Evolutionary conservation across 1,140 invertebrate genomes (phyloP).

Genomic region (Drepana arcuata): DNA sequence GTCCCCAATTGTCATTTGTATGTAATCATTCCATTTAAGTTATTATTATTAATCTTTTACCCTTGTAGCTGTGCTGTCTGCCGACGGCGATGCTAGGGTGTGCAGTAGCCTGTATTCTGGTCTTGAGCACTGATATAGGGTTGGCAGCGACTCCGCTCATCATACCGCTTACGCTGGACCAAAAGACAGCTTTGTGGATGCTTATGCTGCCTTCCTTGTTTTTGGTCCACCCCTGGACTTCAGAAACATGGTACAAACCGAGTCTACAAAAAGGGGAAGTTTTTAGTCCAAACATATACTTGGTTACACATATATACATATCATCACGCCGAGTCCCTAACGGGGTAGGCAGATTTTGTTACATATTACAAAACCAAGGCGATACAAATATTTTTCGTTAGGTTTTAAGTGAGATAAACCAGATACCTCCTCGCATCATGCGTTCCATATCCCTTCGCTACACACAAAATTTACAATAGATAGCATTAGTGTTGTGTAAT

Average conservation of each 20-base stretch:
- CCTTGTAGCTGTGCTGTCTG: constrained; percentile 83
- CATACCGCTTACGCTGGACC: constrained; percentile 81
- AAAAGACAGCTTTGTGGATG: constrained; percentile 76
- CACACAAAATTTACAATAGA: too few relatives aligned
- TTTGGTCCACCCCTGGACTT: constrained; percentile 80
- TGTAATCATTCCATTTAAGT: not conserved
- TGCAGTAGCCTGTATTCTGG: constrained; percentile 86
- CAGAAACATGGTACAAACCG: constrained; percentile 82
- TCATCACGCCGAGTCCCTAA: too few relatives aligned
- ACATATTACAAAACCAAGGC: too few relatives aligned
- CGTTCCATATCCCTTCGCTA: too few relatives aligned
- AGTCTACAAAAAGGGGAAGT: constrained; percentile 70
- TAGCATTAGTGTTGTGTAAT: too few relatives aligned
- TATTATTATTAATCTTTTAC: constrained; percentile 14
- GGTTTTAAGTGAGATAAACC: too few relatives aligned
- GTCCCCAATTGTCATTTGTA: not conserved
- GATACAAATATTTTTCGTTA: too few relatives aligned
- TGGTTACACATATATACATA: too few relatives aligned
- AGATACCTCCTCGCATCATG: not conserved
- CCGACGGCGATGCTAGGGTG: constrained; percentile 88
- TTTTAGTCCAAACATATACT: too few relatives aligned
- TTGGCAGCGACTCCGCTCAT: constrained; percentile 83
- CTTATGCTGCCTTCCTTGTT: constrained; percentile 81
- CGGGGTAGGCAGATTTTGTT: too few relatives aligned
- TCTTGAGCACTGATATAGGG: constrained; percentile 89